Percentiles rank a stretch among this genome's conserved stretches.
Evolutionary conservation across 2,888 invertebrate species (phyloP).

Genomic region (Sthenelais limicola): DNA sequence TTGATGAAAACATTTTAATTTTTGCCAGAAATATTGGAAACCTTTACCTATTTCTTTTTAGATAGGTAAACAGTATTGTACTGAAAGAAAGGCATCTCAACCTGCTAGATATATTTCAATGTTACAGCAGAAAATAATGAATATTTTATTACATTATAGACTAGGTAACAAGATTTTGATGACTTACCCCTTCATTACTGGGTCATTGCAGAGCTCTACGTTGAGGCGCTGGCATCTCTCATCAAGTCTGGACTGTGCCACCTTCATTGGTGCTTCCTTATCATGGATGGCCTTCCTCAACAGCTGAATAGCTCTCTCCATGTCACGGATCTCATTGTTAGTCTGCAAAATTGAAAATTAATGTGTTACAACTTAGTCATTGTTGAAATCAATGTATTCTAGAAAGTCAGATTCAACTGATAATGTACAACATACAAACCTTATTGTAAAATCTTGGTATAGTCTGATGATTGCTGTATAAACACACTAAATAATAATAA

Average conservation of each 20-base stretch:
- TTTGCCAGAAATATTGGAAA: no score
- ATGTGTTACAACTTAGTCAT: no score
- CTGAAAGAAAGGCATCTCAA: no score
- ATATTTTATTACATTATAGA: not conserved
- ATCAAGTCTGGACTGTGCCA: slow-evolving; percentile 87
- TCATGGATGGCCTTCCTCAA: slow-evolving; percentile 91
- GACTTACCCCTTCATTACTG: slow-evolving; percentile 82
- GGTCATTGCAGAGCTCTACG: slow-evolving; percentile 91
- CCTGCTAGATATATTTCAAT: not conserved
- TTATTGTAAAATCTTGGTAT: not conserved
- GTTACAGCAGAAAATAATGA: not conserved
- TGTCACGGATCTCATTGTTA: slow-evolving; percentile 93
- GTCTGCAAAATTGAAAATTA: no score
- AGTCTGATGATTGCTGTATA: not conserved
- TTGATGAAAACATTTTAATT: no score
- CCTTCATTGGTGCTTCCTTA: slow-evolving; percentile 77
- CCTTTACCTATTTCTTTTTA: no score
- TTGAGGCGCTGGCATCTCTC: slow-evolving; percentile 90
- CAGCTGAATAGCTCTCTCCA: slow-evolving; percentile 90
- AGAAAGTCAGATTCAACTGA: no score
- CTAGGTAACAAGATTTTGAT: not conserved
- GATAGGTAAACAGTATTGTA: no score
- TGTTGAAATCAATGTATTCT: no score
- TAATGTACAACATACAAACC: no score
- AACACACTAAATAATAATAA: not conserved